Percentiles rank a stretch among this genome's conserved stretches.
These are phyloP conservation scores for Melangyna quadrimaculata DNA, from an alignment of 2,888 invertebrate species.

Conservation along the genomic window DNA sequence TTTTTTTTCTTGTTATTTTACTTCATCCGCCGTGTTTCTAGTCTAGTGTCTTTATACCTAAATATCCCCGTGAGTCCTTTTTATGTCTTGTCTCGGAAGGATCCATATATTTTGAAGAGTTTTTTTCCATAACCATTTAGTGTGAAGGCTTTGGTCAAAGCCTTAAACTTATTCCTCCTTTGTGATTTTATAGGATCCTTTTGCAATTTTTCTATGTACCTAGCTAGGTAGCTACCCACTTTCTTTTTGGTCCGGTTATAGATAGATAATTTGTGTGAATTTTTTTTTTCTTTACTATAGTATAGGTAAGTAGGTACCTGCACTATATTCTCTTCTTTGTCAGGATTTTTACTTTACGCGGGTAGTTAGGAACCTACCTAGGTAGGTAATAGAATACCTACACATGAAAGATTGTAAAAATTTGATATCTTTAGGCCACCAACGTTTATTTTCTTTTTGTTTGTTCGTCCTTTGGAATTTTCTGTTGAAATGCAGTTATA, in stretches of 20 bases:
- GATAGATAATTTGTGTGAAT: constrained; percentile 17
- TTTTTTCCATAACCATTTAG: constrained; percentile 16
- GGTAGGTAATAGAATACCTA: constrained; percentile 31
- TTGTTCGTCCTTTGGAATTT: constrained; percentile 24
- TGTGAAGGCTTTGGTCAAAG: constrained; percentile 29
- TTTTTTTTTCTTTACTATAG: not conserved
- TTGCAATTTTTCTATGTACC: constrained; percentile 25
- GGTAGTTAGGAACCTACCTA: not conserved
- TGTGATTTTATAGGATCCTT: constrained; percentile 30
- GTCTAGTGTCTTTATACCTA: constrained; percentile 8
- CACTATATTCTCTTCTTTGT: not conserved
- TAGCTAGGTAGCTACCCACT: constrained; percentile 6
- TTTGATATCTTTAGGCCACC: constrained; percentile 32
- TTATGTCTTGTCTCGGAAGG: constrained; percentile 13
- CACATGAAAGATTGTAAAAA: constrained; percentile 24
- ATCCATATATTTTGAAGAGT: constrained; percentile 11
- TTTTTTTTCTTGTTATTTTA: not conserved
- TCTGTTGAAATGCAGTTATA: constrained; percentile 2
- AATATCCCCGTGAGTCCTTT: constrained; percentile 35
- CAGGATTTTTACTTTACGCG: constrained; percentile 17
- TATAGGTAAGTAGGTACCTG: not conserved
- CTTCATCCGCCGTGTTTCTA: not conserved
- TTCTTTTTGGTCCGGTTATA: constrained; percentile 12
- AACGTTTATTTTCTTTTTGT: constrained; percentile 1
- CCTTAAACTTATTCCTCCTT: constrained; percentile 33